These are phyloP conservation scores for Lithosia quadra DNA, from an alignment of 2,888 invertebrate species.

Conservation along the genomic window DNA sequence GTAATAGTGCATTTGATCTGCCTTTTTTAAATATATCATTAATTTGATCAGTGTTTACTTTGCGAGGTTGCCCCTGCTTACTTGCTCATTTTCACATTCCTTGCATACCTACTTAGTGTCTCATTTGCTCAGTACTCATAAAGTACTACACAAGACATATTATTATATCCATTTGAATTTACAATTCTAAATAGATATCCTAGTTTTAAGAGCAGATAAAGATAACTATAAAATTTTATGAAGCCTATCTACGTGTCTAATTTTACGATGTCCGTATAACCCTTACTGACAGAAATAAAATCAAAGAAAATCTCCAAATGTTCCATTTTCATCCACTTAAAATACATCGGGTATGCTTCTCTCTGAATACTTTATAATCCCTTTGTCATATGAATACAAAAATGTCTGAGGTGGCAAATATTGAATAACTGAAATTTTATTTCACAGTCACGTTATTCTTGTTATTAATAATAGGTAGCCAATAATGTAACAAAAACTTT, in stretches of 20 bases:
- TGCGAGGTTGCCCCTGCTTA: not conserved
- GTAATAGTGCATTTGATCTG: not conserved
- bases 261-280: conserved; percentile 48
- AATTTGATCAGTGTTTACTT: not conserved
- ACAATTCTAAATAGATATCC: not conserved
- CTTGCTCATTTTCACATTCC: not conserved
- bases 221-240: conserved; percentile 18
- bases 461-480: not conserved
- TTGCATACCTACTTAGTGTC: not conserved
- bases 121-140: not conserved
- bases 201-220: conserved; percentile 13
- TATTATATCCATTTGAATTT: not conserved
- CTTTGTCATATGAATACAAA: not conserved
- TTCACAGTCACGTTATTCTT: not conserved
- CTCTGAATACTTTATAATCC: conserved; percentile 32
- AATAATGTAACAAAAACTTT: not conserved
- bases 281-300: conserved; percentile 40
- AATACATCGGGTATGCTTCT: conserved; percentile 34
- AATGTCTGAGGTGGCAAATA: not conserved
- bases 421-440: not conserved
- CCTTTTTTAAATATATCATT: not conserved
- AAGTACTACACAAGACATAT: not conserved
- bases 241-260: conserved; percentile 21
- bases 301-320: conserved; percentile 41
- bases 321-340: conserved; percentile 43